A percentile compares a stretch with the other conserved stretches of the same genome.
Conservation (phyloP, 2,797 vertebrate genomes). For the Eulemur rubriventer region DNA sequence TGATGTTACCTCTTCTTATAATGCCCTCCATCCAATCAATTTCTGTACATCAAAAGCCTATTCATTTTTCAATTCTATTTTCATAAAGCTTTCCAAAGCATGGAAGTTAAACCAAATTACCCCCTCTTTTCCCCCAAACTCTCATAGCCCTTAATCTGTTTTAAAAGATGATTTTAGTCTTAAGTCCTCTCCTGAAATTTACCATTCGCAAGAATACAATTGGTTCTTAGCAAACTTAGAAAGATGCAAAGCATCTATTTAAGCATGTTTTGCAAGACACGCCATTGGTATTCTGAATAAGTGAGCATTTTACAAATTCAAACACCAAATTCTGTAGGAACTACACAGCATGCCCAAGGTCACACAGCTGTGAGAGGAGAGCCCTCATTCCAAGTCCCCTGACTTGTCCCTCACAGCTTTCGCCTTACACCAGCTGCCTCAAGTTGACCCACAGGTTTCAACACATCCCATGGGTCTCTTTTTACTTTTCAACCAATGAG, state of each 20-base stretch:
- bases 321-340: constrained; percentile 13
- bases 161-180: neutral
- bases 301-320: neutral
- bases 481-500: constrained; percentile 50
- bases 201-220: neutral
- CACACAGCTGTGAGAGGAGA: constrained; percentile 43
- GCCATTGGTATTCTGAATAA: neutral
- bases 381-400: neutral
- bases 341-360: neutral
- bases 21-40: neutral
- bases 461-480: neutral
- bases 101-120: neutral
- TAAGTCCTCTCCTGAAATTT: constrained; percentile 10
- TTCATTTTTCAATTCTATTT: neutral
- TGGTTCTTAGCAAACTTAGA: neutral
- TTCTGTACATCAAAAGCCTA: neutral
- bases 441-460: constrained; percentile 28
- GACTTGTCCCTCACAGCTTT: constrained; percentile 13
- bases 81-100: neutral
- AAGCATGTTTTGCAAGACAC: neutral
- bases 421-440: neutral
- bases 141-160: neutral
- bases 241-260: neutral
- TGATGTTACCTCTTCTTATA: neutral
- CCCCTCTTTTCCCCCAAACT: neutral